A percentile compares a stretch with the other conserved stretches of the same genome.
phyloP scores from a whole-genome alignment of 2,888 invertebrate species.

The Drosophila stalkeri region DNA sequence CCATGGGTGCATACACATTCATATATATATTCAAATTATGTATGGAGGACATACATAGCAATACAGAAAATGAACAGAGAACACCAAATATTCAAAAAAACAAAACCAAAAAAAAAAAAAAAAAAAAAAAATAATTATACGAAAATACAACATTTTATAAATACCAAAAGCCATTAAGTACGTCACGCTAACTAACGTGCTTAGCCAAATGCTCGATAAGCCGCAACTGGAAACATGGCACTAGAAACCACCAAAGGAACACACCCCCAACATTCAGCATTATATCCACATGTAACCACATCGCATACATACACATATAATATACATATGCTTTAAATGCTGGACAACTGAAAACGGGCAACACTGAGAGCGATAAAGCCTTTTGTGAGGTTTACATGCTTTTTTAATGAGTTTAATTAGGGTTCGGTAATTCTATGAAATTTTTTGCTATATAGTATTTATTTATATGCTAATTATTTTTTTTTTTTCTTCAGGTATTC shows the following conservation, averaged over 20 bases:
- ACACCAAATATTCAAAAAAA: conserved; percentile 26
- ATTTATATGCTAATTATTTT: not conserved
- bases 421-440: not conserved
- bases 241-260: conserved; percentile 2
- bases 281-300: not conserved
- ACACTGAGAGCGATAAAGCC: conserved; percentile 4
- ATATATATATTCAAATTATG: conserved; percentile 44
- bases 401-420: not conserved
- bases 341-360: not conserved
- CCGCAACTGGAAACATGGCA: conserved; percentile 32
- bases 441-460: not conserved
- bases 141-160: conserved; percentile 51
- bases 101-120: no score
- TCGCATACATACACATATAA: not conserved
- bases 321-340: conserved; percentile 14
- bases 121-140: conserved; percentile 2
- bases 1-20: conserved; percentile 67
- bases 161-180: conserved; percentile 47
- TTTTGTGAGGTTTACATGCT: not conserved
- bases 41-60: conserved; percentile 37
- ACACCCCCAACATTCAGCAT: conserved; percentile 10
- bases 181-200: conserved; percentile 46
- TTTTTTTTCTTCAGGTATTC: not conserved
- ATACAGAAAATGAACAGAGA: conserved; percentile 40
- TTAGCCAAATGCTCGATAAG: conserved; percentile 32